Percentiles rank a stretch among this genome's conserved stretches.
These are phyloP conservation scores for Penaeus chinensis DNA, from an alignment of 1,140 invertebrate genomes.

Conservation along the genomic window DNA sequence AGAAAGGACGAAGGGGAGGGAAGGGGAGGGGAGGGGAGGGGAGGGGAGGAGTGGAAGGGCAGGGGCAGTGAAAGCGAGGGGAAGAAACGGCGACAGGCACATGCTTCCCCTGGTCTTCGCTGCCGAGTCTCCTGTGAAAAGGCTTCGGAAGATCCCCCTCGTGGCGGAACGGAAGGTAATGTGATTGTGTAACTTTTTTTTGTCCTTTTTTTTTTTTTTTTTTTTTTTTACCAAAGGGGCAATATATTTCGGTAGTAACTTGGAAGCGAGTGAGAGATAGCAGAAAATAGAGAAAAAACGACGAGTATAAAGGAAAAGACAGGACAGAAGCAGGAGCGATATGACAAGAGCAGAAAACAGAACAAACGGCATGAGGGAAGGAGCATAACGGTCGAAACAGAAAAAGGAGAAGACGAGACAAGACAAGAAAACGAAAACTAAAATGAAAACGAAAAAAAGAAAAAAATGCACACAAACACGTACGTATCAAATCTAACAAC, in stretches of 20 bases:
- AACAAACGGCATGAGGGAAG: not conserved
- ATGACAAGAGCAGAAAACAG: not conserved
- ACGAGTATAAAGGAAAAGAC: no score
- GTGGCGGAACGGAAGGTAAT: no score
- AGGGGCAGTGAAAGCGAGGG: not conserved
- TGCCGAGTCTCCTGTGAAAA: no score
- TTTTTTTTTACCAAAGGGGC: no score
- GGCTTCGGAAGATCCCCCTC: no score
- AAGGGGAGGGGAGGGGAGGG: not conserved
- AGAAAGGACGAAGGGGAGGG: not conserved
- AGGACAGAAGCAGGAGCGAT: no score
- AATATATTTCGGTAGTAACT: no score
- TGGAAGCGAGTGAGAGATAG: no score
- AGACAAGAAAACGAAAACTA: not conserved
- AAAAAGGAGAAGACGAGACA: not conserved
- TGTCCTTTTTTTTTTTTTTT: no score
- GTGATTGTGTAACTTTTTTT: no score
- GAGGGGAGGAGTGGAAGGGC: conserved; percentile 2
- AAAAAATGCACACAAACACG: conserved; percentile 1
- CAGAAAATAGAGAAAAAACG: not conserved
- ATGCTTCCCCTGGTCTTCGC: not conserved
- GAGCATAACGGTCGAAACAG: no score
- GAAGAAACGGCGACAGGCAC: not conserved
- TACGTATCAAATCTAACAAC: not conserved
- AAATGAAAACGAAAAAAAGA: not conserved